Evolutionary conservation across 2,113 vertebrate genomes (phyloP), one percentile per base, ranked within the genome.

Genomic region (Corvus moneduloides): DNA sequence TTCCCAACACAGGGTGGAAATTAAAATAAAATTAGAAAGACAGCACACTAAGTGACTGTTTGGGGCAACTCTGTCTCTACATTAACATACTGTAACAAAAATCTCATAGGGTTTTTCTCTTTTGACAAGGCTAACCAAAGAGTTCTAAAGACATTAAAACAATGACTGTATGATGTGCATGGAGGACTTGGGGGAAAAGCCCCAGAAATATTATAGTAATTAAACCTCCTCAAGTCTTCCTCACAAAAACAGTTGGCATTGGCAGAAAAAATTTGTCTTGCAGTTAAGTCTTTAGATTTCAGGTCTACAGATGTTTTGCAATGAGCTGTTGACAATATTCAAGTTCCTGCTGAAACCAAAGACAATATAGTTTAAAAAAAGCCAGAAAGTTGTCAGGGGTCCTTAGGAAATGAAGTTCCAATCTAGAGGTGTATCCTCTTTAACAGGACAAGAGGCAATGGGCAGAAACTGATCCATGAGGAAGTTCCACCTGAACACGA

Each of bases 251-350:
- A 92, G 39, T 44, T 51, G 15, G 32, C 78, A 76, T 32, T 49
- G 30, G 41, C 46, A 91, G 48, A 24, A 51, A 35, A 91, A 61
- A 11, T 16, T 61, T 78, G 72, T 81, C 66, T 79, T 94, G n/a
- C 90, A 86, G 78, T 73, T 86, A 54, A 55, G 27, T 79, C 77
- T 95, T 87, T 16, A 79, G 46, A 88, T 92, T 71, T 80, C 39
- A 73, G n/a, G 39, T 71, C 63, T 75, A 86, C 61, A 93, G 79
- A 91, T 89, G 88, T 93, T 94, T 93, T 86, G 54, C 48, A 95
- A 93, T 54, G 96, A 95, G 64, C 56, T 93, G 94, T 75, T 92
- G 91, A 96, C 90, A 96, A 87, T 41, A 88, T 67, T 78, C 52
- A 83, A 85, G 71, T 46, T 94, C 59, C 54, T 73, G 41, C 43